Percentiles rank a stretch among this genome's conserved stretches.
phyloP scores from a whole-genome alignment of 2,113 vertebrate genomes.

The Rhea americana region DNA sequence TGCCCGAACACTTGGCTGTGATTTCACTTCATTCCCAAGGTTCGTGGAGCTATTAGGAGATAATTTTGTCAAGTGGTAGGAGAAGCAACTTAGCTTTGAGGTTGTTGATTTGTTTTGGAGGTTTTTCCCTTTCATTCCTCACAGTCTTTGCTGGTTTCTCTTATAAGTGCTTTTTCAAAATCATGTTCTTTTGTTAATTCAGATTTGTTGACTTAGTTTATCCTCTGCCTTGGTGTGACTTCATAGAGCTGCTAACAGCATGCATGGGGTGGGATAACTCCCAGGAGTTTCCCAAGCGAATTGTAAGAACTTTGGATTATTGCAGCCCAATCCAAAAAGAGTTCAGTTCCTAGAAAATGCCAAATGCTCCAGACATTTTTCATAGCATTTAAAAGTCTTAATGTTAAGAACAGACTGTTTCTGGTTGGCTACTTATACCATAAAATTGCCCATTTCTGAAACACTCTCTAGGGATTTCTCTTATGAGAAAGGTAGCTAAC shows the following conservation, averaged over 20 bases:
- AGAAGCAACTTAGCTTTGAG: background rate
- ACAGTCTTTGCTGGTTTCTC: background rate
- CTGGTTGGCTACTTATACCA: background rate
- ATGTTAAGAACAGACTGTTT: background rate
- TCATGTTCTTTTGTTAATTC: background rate
- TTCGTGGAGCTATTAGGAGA: background rate
- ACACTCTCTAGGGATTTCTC: background rate
- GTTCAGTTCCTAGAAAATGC: background rate
- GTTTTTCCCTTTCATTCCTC: background rate
- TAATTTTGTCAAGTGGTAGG: background rate
- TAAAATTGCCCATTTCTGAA: background rate
- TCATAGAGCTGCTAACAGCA: background rate
- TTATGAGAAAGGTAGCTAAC: background rate
- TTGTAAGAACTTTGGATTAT: background rate
- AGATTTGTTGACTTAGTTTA: background rate
- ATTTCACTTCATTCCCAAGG: background rate
- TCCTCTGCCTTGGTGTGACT: background rate
- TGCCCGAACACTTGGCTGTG: background rate
- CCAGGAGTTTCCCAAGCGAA: background rate
- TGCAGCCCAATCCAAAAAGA: background rate
- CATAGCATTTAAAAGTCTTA: background rate
- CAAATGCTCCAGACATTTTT: background rate
- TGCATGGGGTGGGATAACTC: background rate
- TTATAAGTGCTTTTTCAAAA: background rate
- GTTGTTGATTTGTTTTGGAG: background rate